These are phyloP conservation scores for Semnopithecus entellus DNA, from an alignment of 2,113 vertebrate species.

Conservation along the genomic window DNA sequence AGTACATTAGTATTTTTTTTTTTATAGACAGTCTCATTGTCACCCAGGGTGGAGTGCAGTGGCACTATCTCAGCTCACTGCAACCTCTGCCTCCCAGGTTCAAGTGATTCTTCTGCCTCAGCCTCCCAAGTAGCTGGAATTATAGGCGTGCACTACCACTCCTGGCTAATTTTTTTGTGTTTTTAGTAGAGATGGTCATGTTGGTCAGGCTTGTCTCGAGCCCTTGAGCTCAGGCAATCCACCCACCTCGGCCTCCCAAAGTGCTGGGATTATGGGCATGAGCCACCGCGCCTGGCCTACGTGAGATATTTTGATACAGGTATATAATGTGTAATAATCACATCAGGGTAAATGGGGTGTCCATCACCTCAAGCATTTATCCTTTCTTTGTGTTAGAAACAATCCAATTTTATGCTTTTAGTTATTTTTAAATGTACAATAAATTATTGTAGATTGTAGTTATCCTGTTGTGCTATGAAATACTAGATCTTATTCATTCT, in stretches of 20 bases:
- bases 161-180: background rate
- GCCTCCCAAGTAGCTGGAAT: background rate
- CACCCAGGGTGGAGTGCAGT: background rate
- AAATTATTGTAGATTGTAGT: too few species aligned
- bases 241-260: background rate
- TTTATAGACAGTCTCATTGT: background rate
- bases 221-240: background rate
- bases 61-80: background rate
- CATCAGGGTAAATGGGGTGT: too few species aligned
- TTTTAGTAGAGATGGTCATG: background rate
- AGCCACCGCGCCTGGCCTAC: too few species aligned
- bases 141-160: background rate
- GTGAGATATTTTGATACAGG: too few species aligned
- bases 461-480: too few species aligned
- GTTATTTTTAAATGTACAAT: too few species aligned
- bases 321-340: too few species aligned
- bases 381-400: too few species aligned
- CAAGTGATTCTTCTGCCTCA: background rate
- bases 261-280: too few species aligned
- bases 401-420: too few species aligned
- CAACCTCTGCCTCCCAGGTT: background rate
- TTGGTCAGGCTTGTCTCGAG: background rate
- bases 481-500: too few species aligned
- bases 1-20: background rate
- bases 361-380: too few species aligned